phyloP scores from a whole-genome alignment of 2,113 vertebrate genomes.

The Orientallactaga bullata region DNA sequence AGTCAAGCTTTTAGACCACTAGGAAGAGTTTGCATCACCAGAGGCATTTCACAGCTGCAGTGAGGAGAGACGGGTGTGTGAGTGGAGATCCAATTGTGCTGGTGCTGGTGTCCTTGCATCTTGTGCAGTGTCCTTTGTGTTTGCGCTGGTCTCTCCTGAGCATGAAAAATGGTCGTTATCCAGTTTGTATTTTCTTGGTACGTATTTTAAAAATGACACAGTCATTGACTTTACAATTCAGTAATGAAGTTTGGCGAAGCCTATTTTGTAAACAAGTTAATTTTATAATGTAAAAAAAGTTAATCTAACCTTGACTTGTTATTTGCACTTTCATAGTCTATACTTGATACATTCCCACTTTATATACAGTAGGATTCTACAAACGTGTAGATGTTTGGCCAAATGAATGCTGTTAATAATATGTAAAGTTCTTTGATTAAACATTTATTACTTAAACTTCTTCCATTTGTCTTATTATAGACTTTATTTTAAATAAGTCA shows the following conservation, averaged over 20 bases:
- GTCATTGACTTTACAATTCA: slow-evolving; percentile 90
- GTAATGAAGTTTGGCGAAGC: slow-evolving; percentile 91
- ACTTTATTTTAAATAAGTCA: slow-evolving; percentile 67
- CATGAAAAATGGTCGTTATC: slow-evolving; percentile 88
- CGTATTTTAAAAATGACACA: slow-evolving; percentile 89
- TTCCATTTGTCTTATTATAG: slow-evolving; percentile 82
- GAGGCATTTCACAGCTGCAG: slow-evolving; percentile 84
- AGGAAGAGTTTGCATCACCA: slow-evolving; percentile 82
- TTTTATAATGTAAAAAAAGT: slow-evolving; percentile 96
- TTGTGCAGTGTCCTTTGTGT: slow-evolving; percentile 85
- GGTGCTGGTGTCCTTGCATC: slow-evolving; percentile 83
- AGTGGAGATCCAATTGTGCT: slow-evolving; percentile 82
- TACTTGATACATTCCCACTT: slow-evolving; percentile 99
- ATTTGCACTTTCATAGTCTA: slow-evolving; percentile 99
- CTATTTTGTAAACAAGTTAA: slow-evolving; percentile 97
- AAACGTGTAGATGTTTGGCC: slow-evolving; percentile 96
- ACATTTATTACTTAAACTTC: slow-evolving; percentile 92
- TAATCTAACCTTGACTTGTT: slow-evolving; percentile 98
- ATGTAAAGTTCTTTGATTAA: slow-evolving; percentile 93
- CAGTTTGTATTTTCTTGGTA: slow-evolving; percentile 92
- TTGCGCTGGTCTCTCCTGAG: slow-evolving; percentile 88
- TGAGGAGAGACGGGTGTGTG: slow-evolving; percentile 66
- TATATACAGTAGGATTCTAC: slow-evolving; percentile 92
- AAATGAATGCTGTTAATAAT: slow-evolving; percentile 95
- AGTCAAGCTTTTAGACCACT: slow-evolving; percentile 80